phyloP scores from a whole-genome alignment of 1,140 invertebrate species.

The Trachelipus rathkii region DNA sequence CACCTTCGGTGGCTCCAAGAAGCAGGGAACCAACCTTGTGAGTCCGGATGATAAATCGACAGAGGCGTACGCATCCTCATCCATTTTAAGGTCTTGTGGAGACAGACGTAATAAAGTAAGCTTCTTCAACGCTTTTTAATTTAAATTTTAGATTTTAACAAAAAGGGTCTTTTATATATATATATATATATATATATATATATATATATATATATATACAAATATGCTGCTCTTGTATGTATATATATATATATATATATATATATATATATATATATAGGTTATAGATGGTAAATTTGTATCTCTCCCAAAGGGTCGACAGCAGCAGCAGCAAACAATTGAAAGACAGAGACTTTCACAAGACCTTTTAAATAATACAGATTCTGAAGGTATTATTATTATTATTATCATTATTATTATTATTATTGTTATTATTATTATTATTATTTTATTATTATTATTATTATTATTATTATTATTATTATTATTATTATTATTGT shows the following conservation, averaged over 20 bases:
- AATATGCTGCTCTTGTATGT: too few relatives aligned
- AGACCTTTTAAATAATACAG: constrained; percentile 34
- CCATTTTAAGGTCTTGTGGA: constrained; percentile 36
- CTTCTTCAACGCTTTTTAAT: not conserved
- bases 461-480: not conserved
- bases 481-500: not conserved
- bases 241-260: too few relatives aligned
- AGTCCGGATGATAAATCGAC: constrained; percentile 18
- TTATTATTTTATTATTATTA: constrained; percentile 1
- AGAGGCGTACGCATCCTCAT: constrained; percentile 42
- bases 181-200: too few relatives aligned
- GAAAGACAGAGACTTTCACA: constrained; percentile 31
- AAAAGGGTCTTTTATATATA: too few relatives aligned
- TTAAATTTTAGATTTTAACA: too few relatives aligned
- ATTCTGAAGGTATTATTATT: constrained; percentile 30
- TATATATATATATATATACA: too few relatives aligned
- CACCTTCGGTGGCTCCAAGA: constrained; percentile 29
- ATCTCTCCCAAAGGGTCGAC: too few relatives aligned
- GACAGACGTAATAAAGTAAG: constrained; percentile 38
- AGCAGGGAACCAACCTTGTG: not conserved
- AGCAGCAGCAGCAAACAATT: constrained; percentile 1
- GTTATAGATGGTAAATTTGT: too few relatives aligned
- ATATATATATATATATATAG: too few relatives aligned
- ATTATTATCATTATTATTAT: too few relatives aligned
- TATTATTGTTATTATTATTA: not conserved